phyloP scores from a whole-genome alignment of 2,888 invertebrate genomes.

The Hanleya hanleyi region DNA sequence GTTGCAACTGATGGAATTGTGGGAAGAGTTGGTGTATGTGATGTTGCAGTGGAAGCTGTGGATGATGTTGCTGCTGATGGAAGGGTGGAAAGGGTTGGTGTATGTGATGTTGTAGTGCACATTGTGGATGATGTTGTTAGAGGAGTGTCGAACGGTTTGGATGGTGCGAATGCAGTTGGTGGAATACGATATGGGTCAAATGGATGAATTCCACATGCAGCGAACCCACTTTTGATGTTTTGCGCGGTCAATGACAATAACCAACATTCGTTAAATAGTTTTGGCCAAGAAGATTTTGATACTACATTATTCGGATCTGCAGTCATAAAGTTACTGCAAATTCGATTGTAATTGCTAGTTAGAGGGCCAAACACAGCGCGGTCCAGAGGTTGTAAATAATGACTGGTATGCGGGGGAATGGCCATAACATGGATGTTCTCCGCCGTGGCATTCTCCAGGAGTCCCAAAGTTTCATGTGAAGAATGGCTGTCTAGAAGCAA shows the following conservation, averaged over 20 bases:
- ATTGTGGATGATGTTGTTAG: too few relatives aligned
- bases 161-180: too few relatives aligned
- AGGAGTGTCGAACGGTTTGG: too few relatives aligned
- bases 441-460: slow-evolving; percentile 36
- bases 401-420: slow-evolving; percentile 24
- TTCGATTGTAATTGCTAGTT: slow-evolving; percentile 4
- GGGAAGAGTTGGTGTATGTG: too few relatives aligned
- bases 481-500: slow-evolving; percentile 45
- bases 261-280: background rate
- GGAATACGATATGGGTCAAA: too few relatives aligned
- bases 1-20: too few relatives aligned
- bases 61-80: too few relatives aligned
- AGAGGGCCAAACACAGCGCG: slow-evolving; percentile 19
- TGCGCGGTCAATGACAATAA: background rate
- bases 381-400: slow-evolving; percentile 22
- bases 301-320: background rate
- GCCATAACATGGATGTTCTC: slow-evolving; percentile 23
- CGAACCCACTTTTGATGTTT: background rate
- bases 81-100: too few relatives aligned
- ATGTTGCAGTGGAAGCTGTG: too few relatives aligned
- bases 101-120: too few relatives aligned
- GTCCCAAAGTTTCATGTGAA: slow-evolving; percentile 38
- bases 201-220: too few relatives aligned
- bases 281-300: background rate
- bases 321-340: slow-evolving; percentile 15